phyloP scores from a whole-genome alignment of 2,888 invertebrate genomes.

The Agrotis exclamationis region DNA sequence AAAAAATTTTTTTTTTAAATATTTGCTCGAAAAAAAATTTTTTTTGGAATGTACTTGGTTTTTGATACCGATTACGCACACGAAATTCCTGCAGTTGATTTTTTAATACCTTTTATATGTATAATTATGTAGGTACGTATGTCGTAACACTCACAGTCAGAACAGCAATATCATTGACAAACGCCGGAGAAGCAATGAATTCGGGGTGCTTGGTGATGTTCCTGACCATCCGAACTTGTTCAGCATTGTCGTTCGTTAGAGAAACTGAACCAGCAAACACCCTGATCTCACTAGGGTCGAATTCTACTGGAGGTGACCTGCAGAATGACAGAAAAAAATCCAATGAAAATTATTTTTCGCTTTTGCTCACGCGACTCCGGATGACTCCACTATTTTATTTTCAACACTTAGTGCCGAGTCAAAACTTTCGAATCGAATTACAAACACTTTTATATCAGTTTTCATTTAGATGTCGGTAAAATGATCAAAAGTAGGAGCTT shows the following conservation, averaged over 20 bases:
- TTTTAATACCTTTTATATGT: too few species aligned
- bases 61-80: too few species aligned
- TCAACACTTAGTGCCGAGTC: not conserved
- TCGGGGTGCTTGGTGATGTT: conserved; percentile 66
- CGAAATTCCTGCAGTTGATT: too few species aligned
- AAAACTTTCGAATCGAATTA: not conserved
- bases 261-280: conserved; percentile 66
- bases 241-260: conserved; percentile 56
- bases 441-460: not conserved
- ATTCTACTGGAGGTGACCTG: conserved; percentile 36
- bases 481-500: too few species aligned
- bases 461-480: not conserved
- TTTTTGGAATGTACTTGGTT: too few species aligned
- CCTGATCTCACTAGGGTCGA: conserved; percentile 52
- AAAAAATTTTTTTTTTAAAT: too few species aligned
- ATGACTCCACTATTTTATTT: not conserved
- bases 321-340: not conserved
- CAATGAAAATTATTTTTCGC: not conserved
- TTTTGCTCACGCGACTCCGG: not conserved
- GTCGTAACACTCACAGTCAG: conserved; percentile 33
- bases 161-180: conserved; percentile 40
- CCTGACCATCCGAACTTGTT: conserved; percentile 60
- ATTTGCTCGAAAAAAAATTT: too few species aligned
- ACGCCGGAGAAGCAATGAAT: conserved; percentile 27
- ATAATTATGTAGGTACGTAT: too few species aligned